Conservation (phyloP, 2,888 invertebrate genomes). For the Unio pictorum region DNA sequence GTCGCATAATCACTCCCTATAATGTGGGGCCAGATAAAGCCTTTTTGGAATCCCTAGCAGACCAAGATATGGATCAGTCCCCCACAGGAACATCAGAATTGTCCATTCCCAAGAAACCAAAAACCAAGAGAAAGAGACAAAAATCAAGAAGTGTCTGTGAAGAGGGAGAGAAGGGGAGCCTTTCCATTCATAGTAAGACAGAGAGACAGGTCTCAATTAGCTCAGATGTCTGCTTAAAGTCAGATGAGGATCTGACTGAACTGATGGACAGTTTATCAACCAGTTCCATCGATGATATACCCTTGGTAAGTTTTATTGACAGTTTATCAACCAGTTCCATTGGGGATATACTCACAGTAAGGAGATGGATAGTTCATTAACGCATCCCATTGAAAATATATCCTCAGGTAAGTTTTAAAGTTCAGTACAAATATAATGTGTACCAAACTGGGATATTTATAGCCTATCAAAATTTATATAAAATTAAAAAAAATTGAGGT, state of each 20-base stretch:
- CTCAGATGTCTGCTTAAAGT: slow-evolving; percentile 52
- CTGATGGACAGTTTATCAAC: slow-evolving; percentile 7
- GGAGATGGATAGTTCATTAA: too few species aligned
- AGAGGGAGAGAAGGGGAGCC: slow-evolving; percentile 24
- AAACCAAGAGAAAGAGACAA: slow-evolving; percentile 45
- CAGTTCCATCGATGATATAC: slow-evolving; percentile 4
- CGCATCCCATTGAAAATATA: too few species aligned
- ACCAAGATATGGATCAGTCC: slow-evolving; percentile 12
- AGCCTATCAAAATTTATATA: too few species aligned
- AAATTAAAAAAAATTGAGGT: too few species aligned
- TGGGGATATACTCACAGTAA: too few species aligned
- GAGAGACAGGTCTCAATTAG: slow-evolving; percentile 50
- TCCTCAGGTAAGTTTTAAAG: too few species aligned
- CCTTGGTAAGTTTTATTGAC: too few species aligned
- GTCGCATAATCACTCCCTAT: slow-evolving; percentile 65
- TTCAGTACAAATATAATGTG: too few species aligned
- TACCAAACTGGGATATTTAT: too few species aligned
- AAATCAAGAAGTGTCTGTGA: slow-evolving; percentile 51
- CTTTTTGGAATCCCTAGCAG: slow-evolving; percentile 53
- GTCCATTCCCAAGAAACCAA: slow-evolving; percentile 36
- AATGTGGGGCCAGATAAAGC: slow-evolving; percentile 52
- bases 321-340: too few species aligned
- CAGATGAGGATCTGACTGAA: slow-evolving; percentile 41
- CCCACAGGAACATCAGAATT: slow-evolving; percentile 16
- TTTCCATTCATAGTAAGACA: slow-evolving; percentile 9